Evolutionary conservation across 2,888 invertebrate species (phyloP).

Genomic region (Drosophila antonietae): DNA sequence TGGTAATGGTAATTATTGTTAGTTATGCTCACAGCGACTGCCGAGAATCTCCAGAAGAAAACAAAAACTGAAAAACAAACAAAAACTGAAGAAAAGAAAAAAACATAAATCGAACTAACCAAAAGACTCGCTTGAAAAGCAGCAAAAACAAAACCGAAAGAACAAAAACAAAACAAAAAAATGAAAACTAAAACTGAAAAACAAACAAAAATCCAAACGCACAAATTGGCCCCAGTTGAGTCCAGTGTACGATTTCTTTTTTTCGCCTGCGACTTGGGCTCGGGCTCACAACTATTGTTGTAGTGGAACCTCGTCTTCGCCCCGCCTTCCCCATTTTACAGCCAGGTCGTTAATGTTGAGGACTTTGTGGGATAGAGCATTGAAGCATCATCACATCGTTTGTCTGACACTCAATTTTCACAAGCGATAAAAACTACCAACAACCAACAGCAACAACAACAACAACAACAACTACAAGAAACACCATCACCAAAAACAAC

Average conservation of each 20-base stretch:
- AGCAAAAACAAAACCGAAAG: constrained; percentile 17
- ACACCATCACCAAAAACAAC: constrained; percentile 50
- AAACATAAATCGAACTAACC: constrained; percentile 22
- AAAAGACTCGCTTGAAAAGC: constrained; percentile 48
- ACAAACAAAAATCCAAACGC: constrained; percentile 40
- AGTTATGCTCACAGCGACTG: constrained; percentile 57
- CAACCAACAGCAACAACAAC: constrained; percentile 20
- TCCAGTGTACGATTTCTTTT: constrained; percentile 12
- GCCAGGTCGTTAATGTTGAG: constrained; percentile 26
- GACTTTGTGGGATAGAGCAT: constrained; percentile 23
- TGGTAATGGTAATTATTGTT: constrained; percentile 82
- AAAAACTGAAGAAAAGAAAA: neutral
- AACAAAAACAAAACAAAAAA: constrained; percentile 5
- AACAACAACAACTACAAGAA: constrained; percentile 47
- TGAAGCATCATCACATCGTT: constrained; percentile 42
- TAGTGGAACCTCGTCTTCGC: constrained; percentile 31
- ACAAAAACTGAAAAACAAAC: neutral
- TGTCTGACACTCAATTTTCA: constrained; percentile 49
- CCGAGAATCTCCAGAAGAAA: constrained; percentile 45
- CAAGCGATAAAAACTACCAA: constrained; percentile 42
- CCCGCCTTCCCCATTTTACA: neutral
- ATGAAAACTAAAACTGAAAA: neutral
- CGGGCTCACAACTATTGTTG: constrained; percentile 43
- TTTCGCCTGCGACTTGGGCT: constrained; percentile 18
- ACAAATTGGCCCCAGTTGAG: constrained; percentile 46